Percentiles rank a stretch among this genome's conserved stretches.
These are phyloP conservation scores for Pissodes strobi DNA, from an alignment of 1,140 invertebrate species.

Conservation along the genomic window DNA sequence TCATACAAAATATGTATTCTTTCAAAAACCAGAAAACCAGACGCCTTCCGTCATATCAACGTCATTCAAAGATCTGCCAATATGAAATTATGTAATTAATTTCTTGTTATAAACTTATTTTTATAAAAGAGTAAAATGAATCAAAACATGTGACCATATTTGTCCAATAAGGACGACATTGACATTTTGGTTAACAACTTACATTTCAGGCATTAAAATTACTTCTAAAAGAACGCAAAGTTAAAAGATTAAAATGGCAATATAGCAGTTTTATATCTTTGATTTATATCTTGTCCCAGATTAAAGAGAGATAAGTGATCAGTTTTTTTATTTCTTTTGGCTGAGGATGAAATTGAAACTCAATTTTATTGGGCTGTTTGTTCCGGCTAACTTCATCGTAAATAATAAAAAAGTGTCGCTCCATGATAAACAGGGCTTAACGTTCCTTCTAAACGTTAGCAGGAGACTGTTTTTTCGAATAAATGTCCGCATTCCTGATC, in stretches of 20 bases:
- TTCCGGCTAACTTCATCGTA: conserved; percentile 31
- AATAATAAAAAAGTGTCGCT: conserved; percentile 38
- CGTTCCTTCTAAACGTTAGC: conserved; percentile 14
- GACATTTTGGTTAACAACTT: too few relatives aligned
- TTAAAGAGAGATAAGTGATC: conserved; percentile 35
- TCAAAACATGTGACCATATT: too few relatives aligned
- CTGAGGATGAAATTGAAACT: conserved; percentile 26
- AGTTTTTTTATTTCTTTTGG: conserved; percentile 29
- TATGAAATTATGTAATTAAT: too few relatives aligned
- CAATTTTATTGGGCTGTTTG: conserved; percentile 36
- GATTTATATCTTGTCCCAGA: conserved; percentile 31
- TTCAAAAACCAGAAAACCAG: too few relatives aligned
- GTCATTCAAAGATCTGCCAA: too few relatives aligned
- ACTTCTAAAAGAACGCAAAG: too few relatives aligned
- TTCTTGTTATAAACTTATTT: too few relatives aligned
- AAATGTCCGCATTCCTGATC: not conserved
- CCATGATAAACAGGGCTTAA: conserved; percentile 35
- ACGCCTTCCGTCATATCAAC: too few relatives aligned
- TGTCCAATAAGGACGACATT: too few relatives aligned
- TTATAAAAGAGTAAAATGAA: too few relatives aligned
- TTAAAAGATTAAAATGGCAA: conserved; percentile 6
- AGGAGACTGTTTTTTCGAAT: conserved; percentile 3
- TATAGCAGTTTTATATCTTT: conserved; percentile 11
- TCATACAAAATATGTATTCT: too few relatives aligned
- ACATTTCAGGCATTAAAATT: too few relatives aligned